Conservation (phyloP, 2,797 vertebrate species). For the Cichlasoma orientale region DNA sequence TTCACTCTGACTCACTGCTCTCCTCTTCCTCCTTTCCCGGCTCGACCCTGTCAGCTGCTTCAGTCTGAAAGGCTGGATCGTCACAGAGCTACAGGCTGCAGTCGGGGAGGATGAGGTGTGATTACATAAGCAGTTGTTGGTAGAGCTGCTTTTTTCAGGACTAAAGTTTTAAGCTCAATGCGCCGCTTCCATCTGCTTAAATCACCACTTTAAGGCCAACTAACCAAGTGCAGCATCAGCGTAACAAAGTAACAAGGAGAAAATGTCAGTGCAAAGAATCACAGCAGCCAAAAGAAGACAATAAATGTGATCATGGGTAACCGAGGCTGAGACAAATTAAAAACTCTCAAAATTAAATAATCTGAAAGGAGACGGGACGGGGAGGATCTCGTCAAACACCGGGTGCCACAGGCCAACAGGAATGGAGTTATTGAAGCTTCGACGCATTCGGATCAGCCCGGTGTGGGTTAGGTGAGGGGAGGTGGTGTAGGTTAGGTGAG, state of each 20-base stretch:
- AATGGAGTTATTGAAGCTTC: neutral
- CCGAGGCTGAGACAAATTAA: neutral
- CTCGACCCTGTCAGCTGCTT: conserved; percentile 52
- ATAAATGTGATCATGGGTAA: neutral
- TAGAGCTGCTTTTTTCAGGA: neutral
- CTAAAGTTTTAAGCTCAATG: neutral
- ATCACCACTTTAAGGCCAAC: neutral
- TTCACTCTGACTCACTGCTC: conserved; percentile 1
- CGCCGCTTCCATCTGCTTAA: neutral
- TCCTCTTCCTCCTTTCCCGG: conserved; percentile 26
- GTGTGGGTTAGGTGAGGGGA: neutral
- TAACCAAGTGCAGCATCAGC: neutral
- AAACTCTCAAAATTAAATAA: neutral
- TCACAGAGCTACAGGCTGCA: neutral
- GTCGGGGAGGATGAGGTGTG: neutral
- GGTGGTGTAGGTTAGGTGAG: neutral
- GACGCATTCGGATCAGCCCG: neutral
- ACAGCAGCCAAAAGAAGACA: no score
- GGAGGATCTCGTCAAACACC: neutral
- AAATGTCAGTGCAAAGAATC: no score
- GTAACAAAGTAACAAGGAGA: neutral
- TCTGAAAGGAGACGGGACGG: neutral
- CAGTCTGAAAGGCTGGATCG: conserved; percentile 4
- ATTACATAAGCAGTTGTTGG: neutral
- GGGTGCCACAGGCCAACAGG: neutral